Evolutionary conservation across 2,113 vertebrate genomes (phyloP), one percentile per base, ranked within the genome.

Genomic region (Anolis carolinensis): DNA sequence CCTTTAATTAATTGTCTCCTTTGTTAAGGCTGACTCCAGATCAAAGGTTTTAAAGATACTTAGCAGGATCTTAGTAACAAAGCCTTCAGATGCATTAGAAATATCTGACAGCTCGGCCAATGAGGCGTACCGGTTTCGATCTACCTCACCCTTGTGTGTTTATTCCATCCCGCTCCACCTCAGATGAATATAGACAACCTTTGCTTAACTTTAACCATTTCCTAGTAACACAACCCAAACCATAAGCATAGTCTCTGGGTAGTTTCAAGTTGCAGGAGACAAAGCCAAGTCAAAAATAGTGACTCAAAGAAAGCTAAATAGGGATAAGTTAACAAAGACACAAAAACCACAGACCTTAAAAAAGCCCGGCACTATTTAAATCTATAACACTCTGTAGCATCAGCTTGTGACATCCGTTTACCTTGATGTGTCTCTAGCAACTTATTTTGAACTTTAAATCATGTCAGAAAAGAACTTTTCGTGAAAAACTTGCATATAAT

Each of bases 1-100:
- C 90, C 93, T 95, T 94, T 95, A 96, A 96, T 97, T 97, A 96
- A 95, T 96, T 95, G 94, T 95, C 94, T 95, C 95, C 94, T 96
- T 95, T 95, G 95, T 96, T 96, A 95, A 95, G 90, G 93, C 90
- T 63, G 67, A 87, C 94, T 95, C 92, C 93, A 96, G 95, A 95
- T 96, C 95, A 96, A 96, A 95, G 92, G 92, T 94, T 96, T 86
- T 95, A 93, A 90, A 91, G 82, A 94, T 91, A 93, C 94, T 95
- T 94, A 94, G 89, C 89, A 95, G 90, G 92, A 92, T 94, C 94
- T 92, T 89, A 89, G 91, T 88, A 95, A 94, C 95, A 93, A 96
- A 93, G 89, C 90, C 88, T 91, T 92, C 93, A 86, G 85, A 81
- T 79, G 90, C 90, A 92, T 95, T 95, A 95, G 92, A 92, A 95